Evolutionary conservation across 2,113 vertebrate species (phyloP), one percentile per base, ranked within the genome.

Genomic region (Ascaphus truei): DNA sequence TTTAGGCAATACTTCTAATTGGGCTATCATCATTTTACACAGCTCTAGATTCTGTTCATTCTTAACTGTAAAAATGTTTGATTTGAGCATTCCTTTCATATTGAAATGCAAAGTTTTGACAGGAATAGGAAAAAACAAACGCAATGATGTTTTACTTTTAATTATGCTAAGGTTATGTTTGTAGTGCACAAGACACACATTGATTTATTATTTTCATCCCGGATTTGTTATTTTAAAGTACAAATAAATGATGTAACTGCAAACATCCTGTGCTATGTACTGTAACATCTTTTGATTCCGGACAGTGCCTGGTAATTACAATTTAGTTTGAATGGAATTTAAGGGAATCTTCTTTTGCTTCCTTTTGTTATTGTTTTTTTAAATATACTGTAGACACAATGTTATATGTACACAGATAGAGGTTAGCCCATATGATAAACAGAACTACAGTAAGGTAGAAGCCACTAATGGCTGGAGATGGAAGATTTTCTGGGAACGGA

Each of bases 111-210:
- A 55, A 18, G 34, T 1, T 30, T 71, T 33, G 58, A 7, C 67
- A 74, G 57, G 12, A 66, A 76, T 47, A 68, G 52, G 30, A n/a
- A 73, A 65, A 52, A 16, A 50, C 6, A 51, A 64, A 55, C 2
- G 0, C n/a, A 60, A 45, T 69, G 31, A 39, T 57, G 7, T 61
- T 77, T 74, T 73, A 37, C 33, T 73, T 79, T 45, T 45, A 81
- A 18, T 15, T 62, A 29, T 15, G 37, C 33, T 65, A 62, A 61
- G 58, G 72, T 75, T 75, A 58, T 68, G 9, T 15, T 43, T 6
- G 12, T 73, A 20, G 39, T 27, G 62, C 25, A 41, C 23, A 56
- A 55, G 55, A 55, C 45, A 51, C 10, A n/a, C 45, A 39, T 41
- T 52, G 45, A 61, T 61, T 71, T 52, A 71, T 61, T 60, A 61